Conservation (phyloP, 2,797 vertebrate species). For the Sebastolobus alascanus region DNA sequence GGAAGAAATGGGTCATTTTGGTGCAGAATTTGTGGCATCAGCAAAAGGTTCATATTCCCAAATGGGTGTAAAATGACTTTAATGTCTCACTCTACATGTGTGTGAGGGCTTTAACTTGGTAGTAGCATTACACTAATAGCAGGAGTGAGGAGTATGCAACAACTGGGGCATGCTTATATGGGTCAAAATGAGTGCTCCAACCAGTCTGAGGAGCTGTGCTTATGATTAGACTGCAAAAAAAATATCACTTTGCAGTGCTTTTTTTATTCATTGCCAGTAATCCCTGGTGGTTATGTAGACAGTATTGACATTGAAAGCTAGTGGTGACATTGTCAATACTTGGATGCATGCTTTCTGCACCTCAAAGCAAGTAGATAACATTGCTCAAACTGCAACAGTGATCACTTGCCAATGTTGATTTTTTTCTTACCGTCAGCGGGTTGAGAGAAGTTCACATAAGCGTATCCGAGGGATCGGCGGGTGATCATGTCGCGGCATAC, state of each 20-base stretch:
- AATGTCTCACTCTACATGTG: neutral
- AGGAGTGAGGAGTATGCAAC: constrained; percentile 9
- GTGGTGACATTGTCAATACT: constrained; percentile 36
- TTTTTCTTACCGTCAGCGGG: constrained; percentile 93
- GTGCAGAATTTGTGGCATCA: constrained; percentile 32
- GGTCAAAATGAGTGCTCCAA: constrained; percentile 65
- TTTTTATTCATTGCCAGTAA: neutral
- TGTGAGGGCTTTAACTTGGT: neutral
- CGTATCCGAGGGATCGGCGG: constrained; percentile 96
- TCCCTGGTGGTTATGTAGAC: neutral
- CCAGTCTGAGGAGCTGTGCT: neutral
- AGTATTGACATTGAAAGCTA: constrained; percentile 32
- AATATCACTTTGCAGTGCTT: neutral
- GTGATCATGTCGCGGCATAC: constrained; percentile 99
- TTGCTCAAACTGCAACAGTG: neutral
- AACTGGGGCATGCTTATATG: constrained; percentile 74
- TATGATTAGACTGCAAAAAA: neutral
- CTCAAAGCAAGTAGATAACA: neutral
- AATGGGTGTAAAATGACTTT: neutral
- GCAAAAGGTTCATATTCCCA: rapidly evolving
- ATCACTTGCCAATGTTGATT: neutral
- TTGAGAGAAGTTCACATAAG: constrained; percentile 99
- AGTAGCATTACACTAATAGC: constrained; percentile 9
- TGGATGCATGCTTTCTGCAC: neutral
- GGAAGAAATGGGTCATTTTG: constrained; percentile 77